A percentile compares a stretch with the other conserved stretches of the same genome.
These are phyloP conservation scores for Tetranychus piercei DNA, from an alignment of 2,888 invertebrate genomes.

Conservation along the genomic window DNA sequence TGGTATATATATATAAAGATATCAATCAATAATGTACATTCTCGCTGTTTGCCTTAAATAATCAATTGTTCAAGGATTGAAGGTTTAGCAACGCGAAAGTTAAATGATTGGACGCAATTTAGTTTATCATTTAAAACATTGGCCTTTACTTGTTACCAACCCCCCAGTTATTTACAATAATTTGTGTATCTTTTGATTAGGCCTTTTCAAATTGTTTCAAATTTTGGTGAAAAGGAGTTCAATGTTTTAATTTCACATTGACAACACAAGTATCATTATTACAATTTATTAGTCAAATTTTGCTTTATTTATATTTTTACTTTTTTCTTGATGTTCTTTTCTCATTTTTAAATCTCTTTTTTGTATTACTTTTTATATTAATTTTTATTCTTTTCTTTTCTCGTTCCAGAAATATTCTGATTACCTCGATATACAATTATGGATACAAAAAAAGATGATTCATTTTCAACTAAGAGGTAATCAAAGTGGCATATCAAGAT, in stretches of 20 bases:
- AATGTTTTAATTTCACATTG: neutral
- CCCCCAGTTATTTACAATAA: neutral
- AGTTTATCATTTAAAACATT: neutral
- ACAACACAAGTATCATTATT: neutral
- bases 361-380: too few species aligned
- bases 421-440: too few species aligned
- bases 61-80: too few species aligned
- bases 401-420: too few species aligned
- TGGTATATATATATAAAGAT: too few species aligned
- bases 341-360: neutral
- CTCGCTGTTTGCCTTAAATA: too few species aligned
- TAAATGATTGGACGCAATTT: neutral
- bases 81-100: neutral
- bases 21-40: too few species aligned
- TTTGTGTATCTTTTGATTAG: neutral
- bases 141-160: constrained; percentile 1
- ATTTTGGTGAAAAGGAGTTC: too few species aligned
- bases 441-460: too few species aligned
- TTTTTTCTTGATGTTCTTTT: neutral
- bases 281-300: neutral
- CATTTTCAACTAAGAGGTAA: too few species aligned
- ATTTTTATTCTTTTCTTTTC: too few species aligned
- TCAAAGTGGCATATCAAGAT: too few species aligned
- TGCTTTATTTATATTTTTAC: neutral
- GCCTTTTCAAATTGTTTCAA: neutral